Conservation (phyloP, 2,113 vertebrate genomes). For the Aramus guarauna region DNA sequence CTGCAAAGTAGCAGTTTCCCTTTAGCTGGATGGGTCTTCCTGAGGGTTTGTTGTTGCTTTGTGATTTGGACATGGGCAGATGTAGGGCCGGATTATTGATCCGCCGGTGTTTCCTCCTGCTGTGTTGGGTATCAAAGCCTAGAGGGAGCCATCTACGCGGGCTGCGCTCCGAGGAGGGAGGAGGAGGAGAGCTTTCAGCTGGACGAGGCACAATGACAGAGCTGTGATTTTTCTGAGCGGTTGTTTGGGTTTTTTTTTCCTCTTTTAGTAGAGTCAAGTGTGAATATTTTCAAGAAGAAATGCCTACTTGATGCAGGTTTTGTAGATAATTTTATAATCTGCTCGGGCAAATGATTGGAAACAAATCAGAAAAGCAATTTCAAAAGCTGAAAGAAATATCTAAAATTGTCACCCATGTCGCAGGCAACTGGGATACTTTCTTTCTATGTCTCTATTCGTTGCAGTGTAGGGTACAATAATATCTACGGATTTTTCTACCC, state of each 20-base stretch:
- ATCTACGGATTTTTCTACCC: background rate
- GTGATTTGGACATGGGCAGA: background rate
- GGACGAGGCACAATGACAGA: background rate
- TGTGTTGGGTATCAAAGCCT: conserved; percentile 49
- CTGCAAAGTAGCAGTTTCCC: background rate
- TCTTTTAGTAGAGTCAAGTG: background rate
- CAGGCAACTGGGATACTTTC: background rate
- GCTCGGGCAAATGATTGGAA: background rate
- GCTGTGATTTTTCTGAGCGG: background rate
- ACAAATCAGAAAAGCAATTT: background rate
- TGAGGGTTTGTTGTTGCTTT: background rate
- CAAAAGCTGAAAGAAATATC: background rate
- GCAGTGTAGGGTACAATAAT: background rate
- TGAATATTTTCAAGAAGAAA: background rate
- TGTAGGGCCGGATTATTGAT: background rate
- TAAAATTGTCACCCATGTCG: background rate
- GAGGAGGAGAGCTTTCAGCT: background rate
- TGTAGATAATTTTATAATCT: background rate
- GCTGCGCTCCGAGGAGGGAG: background rate
- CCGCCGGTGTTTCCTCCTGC: conserved; percentile 14
- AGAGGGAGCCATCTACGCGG: conserved; percentile 75
- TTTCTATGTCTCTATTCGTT: background rate
- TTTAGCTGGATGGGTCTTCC: background rate
- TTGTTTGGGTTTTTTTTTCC: background rate
- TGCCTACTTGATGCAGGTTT: background rate